These are phyloP conservation scores for Naso thynnoides DNA, from an alignment of 2,797 vertebrate genomes.

Conservation along the genomic window DNA sequence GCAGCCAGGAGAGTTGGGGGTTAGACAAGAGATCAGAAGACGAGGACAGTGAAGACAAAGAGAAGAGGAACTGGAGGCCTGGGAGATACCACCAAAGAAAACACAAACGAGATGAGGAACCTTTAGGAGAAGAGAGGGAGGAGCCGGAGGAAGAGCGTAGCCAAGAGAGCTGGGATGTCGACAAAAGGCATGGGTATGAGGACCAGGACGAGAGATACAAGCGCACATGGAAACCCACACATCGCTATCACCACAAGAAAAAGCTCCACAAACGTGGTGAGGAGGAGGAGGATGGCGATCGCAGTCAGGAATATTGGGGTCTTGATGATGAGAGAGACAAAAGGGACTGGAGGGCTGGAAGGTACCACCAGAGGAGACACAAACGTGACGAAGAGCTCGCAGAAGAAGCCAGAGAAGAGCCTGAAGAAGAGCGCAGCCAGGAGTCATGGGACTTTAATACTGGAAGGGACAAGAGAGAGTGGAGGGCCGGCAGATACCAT, in stretches of 20 bases:
- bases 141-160: conserved; percentile 75
- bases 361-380: conserved; percentile 58
- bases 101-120: conserved; percentile 75
- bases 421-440: conserved; percentile 65
- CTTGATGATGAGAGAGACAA: conserved; percentile 62
- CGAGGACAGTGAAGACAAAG: conserved; percentile 62
- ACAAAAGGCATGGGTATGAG: conserved; percentile 52
- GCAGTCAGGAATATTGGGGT: conserved; percentile 71
- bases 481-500: conserved; percentile 71
- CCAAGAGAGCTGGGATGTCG: conserved; percentile 76
- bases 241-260: conserved; percentile 77
- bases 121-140: conserved; percentile 66
- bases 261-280: conserved; percentile 66
- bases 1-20: conserved; percentile 77
- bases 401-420: conserved; percentile 65
- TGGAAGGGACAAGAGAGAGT: conserved; percentile 38
- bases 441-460: conserved; percentile 62
- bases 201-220: conserved; percentile 73
- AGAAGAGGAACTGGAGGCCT: conserved; percentile 76
- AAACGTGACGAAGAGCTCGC: background rate
- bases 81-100: conserved; percentile 76
- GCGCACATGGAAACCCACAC: conserved; percentile 76
- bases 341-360: conserved; percentile 67
- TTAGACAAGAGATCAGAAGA: conserved; percentile 52
- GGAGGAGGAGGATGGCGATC: conserved; percentile 33